Evolutionary conservation across 1,140 invertebrate species (phyloP).

Genomic region (Euura saliciscinereae): DNA sequence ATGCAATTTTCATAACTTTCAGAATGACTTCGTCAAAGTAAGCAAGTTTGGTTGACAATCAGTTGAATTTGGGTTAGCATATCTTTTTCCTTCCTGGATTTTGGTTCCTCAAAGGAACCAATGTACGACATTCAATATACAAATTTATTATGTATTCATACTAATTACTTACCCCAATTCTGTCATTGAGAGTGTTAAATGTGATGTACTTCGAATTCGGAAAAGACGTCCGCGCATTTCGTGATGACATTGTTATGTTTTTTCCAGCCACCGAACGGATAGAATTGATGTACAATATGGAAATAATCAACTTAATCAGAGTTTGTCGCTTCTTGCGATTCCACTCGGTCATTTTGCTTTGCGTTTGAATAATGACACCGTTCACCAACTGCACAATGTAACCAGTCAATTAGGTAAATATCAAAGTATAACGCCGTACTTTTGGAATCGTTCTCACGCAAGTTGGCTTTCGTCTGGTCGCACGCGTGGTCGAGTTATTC

Average conservation of each 20-base stretch:
- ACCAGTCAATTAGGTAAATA: background rate
- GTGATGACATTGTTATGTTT: background rate
- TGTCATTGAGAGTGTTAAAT: background rate
- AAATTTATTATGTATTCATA: too few relatives aligned
- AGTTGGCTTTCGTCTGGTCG: too few relatives aligned
- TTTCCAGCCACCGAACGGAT: background rate
- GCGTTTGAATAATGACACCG: background rate
- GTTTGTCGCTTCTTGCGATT: background rate
- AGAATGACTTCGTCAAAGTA: too few relatives aligned
- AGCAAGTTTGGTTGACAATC: too few relatives aligned
- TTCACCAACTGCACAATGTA: background rate
- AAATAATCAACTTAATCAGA: background rate
- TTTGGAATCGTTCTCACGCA: too few relatives aligned
- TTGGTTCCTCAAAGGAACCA: too few relatives aligned
- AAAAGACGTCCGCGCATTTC: background rate
- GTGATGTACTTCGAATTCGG: background rate
- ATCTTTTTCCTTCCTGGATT: too few relatives aligned
- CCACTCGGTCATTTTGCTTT: conserved; percentile 3
- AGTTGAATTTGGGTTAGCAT: too few relatives aligned
- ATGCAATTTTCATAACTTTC: too few relatives aligned
- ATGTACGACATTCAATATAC: too few relatives aligned
- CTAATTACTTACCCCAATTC: background rate
- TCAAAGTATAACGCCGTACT: too few relatives aligned
- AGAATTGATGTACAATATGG: background rate
- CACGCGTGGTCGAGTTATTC: too few relatives aligned